A percentile compares a stretch with the other conserved stretches of the same genome.
Conservation (phyloP, 53 echinoderm and acorn worm genomes). For the Astropecten irregularis region DNA sequence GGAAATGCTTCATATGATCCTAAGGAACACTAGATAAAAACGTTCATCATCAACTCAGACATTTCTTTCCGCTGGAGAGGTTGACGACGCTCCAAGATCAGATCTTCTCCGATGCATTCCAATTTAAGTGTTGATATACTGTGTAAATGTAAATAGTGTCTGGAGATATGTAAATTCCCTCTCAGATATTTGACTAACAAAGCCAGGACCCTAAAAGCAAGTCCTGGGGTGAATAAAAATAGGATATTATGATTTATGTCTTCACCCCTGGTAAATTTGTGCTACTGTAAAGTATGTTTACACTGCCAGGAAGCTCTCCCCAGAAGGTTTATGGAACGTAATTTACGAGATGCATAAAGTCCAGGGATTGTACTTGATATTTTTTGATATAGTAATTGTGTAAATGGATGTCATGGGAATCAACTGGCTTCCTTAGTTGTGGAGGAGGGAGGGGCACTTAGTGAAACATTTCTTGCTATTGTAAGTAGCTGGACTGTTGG, state of each 20-base stretch:
- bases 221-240: not conserved
- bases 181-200: not conserved
- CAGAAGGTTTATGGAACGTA: not conserved
- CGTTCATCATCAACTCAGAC: not conserved
- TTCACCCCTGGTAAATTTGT: not conserved
- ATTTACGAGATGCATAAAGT: not conserved
- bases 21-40: too few relatives aligned
- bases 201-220: too few relatives aligned
- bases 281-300: conserved; percentile 2
- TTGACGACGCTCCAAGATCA: conserved; percentile 27
- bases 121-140: not conserved
- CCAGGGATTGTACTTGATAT: not conserved
- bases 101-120: not conserved
- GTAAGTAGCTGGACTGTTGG: too few relatives aligned
- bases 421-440: not conserved
- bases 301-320: not conserved
- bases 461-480: too few relatives aligned
- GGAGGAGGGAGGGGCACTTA: too few relatives aligned
- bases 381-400: not conserved
- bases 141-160: conserved; percentile 40
- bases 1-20: too few relatives aligned
- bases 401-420: conserved; percentile 4
- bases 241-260: not conserved
- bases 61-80: not conserved
- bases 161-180: not conserved